Percentiles rank a stretch among this genome's conserved stretches.
Evolutionary conservation across 1,140 invertebrate species (phyloP).

Genomic region (Ostrea edulis): DNA sequence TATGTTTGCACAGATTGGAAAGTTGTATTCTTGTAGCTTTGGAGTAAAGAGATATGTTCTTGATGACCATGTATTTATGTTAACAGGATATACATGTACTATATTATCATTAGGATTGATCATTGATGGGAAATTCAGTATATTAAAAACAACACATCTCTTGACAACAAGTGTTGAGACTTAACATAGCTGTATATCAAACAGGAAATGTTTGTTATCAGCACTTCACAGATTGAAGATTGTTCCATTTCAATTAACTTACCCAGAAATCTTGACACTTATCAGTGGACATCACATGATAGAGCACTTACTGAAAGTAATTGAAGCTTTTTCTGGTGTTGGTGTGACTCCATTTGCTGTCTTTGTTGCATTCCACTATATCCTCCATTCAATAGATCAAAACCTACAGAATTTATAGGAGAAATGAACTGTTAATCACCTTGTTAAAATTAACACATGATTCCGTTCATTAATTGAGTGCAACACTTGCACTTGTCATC

Average conservation of each 20-base stretch:
- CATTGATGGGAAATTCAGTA: background rate
- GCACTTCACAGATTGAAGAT: conserved; percentile 8
- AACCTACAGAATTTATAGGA: background rate
- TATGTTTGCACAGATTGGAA: too few species aligned
- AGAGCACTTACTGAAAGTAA: conserved; percentile 8
- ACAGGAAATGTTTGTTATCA: conserved; percentile 21
- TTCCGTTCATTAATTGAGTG: too few species aligned
- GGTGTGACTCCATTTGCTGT: conserved; percentile 1
- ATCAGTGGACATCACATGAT: background rate
- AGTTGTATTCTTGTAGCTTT: too few species aligned
- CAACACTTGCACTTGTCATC: too few species aligned
- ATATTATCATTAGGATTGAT: too few species aligned
- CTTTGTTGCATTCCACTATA: background rate
- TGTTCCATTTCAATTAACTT: background rate
- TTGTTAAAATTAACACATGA: too few species aligned
- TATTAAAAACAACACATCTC: background rate
- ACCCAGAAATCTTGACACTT: background rate
- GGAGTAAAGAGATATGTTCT: too few species aligned
- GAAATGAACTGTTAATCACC: too few species aligned
- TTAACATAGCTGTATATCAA: background rate
- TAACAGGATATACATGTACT: too few species aligned
- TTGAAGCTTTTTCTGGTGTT: conserved; percentile 34
- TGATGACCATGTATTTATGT: too few species aligned
- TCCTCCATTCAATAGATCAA: background rate
- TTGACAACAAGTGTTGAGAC: background rate